Conservation (phyloP, 2,888 invertebrate species). For the Cerastoderma edule region DNA sequence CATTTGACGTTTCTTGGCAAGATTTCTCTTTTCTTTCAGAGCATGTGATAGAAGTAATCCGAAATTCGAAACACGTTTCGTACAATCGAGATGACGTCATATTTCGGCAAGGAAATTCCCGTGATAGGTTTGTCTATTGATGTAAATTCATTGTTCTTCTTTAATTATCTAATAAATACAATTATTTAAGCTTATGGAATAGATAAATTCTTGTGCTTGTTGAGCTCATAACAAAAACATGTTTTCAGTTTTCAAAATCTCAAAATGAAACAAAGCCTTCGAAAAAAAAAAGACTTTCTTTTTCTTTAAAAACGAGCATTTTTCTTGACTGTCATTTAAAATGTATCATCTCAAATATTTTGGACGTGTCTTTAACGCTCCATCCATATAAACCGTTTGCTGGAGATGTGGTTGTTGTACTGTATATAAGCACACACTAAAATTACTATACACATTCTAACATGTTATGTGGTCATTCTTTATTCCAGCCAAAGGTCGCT, state of each 20-base stretch:
- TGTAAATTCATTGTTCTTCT: not conserved
- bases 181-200: too few relatives aligned
- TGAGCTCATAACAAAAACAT: not conserved
- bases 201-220: not conserved
- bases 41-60: slow-evolving; percentile 38
- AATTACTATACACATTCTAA: not conserved
- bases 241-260: too few relatives aligned
- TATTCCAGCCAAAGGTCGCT: slow-evolving; percentile 22
- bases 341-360: too few relatives aligned
- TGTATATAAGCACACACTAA: too few relatives aligned
- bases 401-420: not conserved
- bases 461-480: not conserved
- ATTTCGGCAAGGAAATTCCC: slow-evolving; percentile 30
- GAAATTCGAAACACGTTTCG: slow-evolving; percentile 16
- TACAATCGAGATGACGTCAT: slow-evolving; percentile 27
- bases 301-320: too few relatives aligned
- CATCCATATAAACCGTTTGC: not conserved
- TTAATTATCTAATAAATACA: too few relatives aligned
- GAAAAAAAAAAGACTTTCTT: too few relatives aligned
- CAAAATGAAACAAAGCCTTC: too few relatives aligned
- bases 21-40: slow-evolving; percentile 34
- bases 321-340: too few relatives aligned
- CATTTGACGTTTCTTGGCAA: too few relatives aligned
- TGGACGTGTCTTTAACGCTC: too few relatives aligned
- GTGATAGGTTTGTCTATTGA: slow-evolving; percentile 8